Conservation (phyloP, 2,113 vertebrate species). For the Rhinolophus ferrumequinum region DNA sequence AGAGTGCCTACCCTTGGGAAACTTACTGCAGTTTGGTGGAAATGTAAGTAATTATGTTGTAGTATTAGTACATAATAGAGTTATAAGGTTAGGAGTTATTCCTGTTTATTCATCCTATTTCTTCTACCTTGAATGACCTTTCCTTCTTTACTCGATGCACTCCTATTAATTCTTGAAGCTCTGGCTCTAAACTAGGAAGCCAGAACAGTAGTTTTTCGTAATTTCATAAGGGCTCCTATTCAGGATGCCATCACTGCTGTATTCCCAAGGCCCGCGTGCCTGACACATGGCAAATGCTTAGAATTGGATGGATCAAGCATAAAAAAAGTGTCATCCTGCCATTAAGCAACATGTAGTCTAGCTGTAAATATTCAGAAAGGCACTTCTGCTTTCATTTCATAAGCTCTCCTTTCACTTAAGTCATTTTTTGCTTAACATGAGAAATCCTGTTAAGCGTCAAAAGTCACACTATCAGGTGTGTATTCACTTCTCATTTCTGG, state of each 20-base stretch:
- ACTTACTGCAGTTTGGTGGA: background rate
- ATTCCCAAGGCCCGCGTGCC: background rate
- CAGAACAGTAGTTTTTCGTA: background rate
- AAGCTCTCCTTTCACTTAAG: background rate
- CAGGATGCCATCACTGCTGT: background rate
- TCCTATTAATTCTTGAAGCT: background rate
- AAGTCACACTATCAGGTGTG: conserved; percentile 25
- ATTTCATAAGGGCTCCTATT: background rate
- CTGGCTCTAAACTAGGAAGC: background rate
- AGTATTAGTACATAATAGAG: background rate
- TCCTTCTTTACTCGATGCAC: background rate
- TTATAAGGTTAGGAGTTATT: background rate
- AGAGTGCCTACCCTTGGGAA: background rate
- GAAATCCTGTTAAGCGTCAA: conserved; percentile 6
- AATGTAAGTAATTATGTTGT: background rate
- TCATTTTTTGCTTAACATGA: conserved; percentile 27
- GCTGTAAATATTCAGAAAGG: conserved; percentile 22
- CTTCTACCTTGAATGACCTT: background rate
- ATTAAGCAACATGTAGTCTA: background rate
- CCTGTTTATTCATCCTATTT: background rate
- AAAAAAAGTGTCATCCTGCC: background rate
- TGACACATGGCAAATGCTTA: background rate
- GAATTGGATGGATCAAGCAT: background rate
- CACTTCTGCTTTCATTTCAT: background rate
- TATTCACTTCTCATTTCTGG: conserved; percentile 17